These are phyloP conservation scores for Piprites chloris DNA, from an alignment of 2,113 vertebrate species.

Conservation along the genomic window DNA sequence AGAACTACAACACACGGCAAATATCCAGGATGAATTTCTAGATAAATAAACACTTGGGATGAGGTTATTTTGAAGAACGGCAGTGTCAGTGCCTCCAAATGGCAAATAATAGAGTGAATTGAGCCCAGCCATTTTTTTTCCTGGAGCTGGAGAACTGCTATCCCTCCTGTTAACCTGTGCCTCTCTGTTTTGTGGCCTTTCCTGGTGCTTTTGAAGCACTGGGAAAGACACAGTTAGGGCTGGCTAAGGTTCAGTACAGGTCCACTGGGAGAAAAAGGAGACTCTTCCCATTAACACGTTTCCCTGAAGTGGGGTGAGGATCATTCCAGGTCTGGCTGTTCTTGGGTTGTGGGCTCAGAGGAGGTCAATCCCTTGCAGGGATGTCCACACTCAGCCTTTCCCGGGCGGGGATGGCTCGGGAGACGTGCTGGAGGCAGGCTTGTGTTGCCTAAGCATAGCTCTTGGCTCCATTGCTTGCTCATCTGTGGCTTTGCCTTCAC, in stretches of 20 bases:
- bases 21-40: slow-evolving; percentile 36
- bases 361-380: not conserved
- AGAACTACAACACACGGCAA: not conserved
- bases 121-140: not conserved
- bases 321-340: not conserved
- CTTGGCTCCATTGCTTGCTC: not conserved
- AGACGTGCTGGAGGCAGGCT: not conserved
- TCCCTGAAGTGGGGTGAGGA: not conserved
- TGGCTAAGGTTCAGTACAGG: not conserved
- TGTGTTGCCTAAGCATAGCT: not conserved
- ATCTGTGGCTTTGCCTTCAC: slow-evolving; percentile 52
- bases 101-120: slow-evolving; percentile 19
- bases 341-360: accelerated
- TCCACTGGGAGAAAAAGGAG: not conserved
- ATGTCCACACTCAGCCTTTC: not conserved
- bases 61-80: not conserved
- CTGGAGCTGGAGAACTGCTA: not conserved
- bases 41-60: slow-evolving; percentile 46
- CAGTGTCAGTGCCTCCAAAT: slow-evolving; percentile 13
- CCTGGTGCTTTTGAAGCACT: not conserved
- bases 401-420: not conserved
- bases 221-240: not conserved
- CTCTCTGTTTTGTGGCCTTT: not conserved
- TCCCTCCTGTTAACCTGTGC: not conserved
- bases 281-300: accelerated